Percentiles rank a stretch among this genome's conserved stretches.
Conservation (phyloP, 2,797 vertebrate species). For the Gambelia wislizenii region DNA sequence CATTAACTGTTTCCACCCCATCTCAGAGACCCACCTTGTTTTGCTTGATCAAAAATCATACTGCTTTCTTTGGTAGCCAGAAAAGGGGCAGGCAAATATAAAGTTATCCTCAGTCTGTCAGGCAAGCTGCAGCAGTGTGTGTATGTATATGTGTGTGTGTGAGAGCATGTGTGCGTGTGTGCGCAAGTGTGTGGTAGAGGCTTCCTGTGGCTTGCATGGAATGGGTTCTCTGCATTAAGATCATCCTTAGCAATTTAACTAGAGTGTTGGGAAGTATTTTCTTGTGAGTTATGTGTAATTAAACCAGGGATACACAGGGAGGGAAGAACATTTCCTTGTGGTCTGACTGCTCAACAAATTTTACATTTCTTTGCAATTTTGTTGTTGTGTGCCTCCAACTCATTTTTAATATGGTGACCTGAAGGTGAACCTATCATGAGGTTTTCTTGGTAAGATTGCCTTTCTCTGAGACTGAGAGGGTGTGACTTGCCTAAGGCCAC, state of each 20-base stretch:
- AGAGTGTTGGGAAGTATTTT: neutral
- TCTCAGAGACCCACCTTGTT: neutral
- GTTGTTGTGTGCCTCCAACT: too few species aligned
- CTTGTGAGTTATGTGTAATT: neutral
- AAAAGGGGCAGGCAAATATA: neutral
- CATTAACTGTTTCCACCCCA: neutral
- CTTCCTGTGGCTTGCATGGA: neutral
- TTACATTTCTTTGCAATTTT: neutral
- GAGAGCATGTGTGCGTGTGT: too few species aligned
- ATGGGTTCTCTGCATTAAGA: neutral
- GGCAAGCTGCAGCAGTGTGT: neutral
- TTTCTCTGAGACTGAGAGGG: too few species aligned
- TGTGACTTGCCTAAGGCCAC: too few species aligned
- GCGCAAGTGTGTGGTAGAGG: neutral
- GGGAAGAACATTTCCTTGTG: neutral
- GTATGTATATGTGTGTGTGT: too few species aligned
- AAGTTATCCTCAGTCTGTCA: too few species aligned
- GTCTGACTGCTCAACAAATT: neutral
- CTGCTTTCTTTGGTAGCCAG: neutral
- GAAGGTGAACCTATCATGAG: too few species aligned
- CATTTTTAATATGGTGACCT: too few species aligned
- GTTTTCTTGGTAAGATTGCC: too few species aligned
- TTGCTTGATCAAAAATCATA: neutral
- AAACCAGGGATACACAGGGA: neutral
- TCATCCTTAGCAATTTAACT: neutral